Percentiles rank a stretch among this genome's conserved stretches.
Conservation (phyloP, 2,113 vertebrate genomes). For the Bubo bubo region DNA sequence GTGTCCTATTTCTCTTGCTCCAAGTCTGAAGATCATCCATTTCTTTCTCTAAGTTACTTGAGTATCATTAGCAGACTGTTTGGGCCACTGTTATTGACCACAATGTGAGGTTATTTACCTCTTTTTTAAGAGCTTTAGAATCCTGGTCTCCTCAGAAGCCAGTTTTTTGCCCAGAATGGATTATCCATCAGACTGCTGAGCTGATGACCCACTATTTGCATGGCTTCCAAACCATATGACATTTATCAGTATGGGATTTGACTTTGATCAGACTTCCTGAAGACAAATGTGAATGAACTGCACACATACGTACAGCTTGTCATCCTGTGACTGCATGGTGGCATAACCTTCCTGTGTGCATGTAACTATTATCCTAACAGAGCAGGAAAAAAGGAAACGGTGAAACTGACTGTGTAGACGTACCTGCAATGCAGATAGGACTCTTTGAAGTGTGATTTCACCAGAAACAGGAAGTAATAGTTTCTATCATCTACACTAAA, state of each 20-base stretch:
- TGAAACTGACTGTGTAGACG: neutral
- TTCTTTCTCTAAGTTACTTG: neutral
- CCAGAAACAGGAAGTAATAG: neutral
- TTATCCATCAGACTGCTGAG: neutral
- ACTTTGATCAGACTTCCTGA: neutral
- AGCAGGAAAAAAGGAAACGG: neutral
- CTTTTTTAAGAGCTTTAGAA: neutral
- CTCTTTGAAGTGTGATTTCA: neutral
- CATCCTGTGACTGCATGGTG: neutral
- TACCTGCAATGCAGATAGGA: neutral
- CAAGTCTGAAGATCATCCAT: neutral
- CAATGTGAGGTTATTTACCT: neutral
- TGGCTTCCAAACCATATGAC: neutral
- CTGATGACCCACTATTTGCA: neutral
- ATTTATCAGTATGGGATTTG: neutral
- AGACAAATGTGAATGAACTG: neutral
- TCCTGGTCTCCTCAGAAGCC: neutral
- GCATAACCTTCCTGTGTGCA: neutral
- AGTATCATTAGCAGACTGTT: neutral
- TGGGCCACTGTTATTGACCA: neutral
- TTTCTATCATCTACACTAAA: neutral
- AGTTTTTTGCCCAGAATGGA: neutral
- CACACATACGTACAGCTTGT: neutral
- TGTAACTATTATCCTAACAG: accelerated
- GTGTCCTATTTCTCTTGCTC: neutral